phyloP scores from a whole-genome alignment of 2,113 vertebrate species.

The Petrocephalus microphthalmus region DNA sequence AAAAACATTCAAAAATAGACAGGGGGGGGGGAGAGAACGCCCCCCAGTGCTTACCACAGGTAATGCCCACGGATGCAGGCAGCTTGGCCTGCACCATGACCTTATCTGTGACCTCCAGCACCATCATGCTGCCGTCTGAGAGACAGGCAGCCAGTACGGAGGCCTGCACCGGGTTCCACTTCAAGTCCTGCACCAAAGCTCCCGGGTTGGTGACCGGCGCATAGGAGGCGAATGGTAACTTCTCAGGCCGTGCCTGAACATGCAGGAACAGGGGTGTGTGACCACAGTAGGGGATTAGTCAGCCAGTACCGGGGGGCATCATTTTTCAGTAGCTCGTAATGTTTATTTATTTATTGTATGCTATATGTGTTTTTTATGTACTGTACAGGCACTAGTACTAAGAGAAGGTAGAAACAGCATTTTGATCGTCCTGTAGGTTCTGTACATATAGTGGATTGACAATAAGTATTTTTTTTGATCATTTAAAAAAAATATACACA shows the following conservation, averaged over 20 bases:
- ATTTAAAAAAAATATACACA: background rate
- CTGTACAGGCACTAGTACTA: too few species aligned
- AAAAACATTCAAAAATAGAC: background rate
- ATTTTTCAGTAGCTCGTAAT: too few species aligned
- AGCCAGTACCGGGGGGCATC: background rate
- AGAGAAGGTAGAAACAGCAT: too few species aligned
- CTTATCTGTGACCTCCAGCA: slow-evolving; percentile 75
- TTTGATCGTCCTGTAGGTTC: too few species aligned
- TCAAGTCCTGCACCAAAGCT: slow-evolving; percentile 73
- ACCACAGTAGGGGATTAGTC: background rate
- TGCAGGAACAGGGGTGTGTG: background rate
- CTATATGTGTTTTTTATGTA: too few species aligned
- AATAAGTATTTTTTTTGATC: too few species aligned
- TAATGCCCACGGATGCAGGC: slow-evolving; percentile 70
- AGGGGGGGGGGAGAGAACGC: background rate
- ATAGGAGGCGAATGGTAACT: slow-evolving; percentile 74
- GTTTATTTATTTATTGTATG: too few species aligned
- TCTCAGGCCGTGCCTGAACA: slow-evolving; percentile 69
- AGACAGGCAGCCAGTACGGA: slow-evolving; percentile 74
- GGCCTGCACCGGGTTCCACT: slow-evolving; percentile 78
- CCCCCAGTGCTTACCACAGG: slow-evolving; percentile 71
- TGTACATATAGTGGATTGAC: too few species aligned
- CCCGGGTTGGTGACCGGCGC: slow-evolving; percentile 57
- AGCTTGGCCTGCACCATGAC: slow-evolving; percentile 67
- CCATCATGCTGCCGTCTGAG: slow-evolving; percentile 79